phyloP scores from a whole-genome alignment of 2,797 vertebrate species.

The Ciconia nigra region DNA sequence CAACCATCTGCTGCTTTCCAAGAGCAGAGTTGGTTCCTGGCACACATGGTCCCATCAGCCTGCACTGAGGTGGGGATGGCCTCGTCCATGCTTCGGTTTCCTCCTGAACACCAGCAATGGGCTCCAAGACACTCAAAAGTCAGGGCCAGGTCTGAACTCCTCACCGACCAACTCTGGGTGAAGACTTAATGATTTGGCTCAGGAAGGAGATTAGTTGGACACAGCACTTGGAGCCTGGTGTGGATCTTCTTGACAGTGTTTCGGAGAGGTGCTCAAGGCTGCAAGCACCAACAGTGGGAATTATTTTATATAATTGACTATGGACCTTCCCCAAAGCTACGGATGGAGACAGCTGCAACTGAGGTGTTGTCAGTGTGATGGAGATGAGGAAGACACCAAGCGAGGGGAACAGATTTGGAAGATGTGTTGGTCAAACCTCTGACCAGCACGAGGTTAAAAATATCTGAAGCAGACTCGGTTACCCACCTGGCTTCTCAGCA shows the following conservation, averaged over 20 bases:
- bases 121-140: not conserved
- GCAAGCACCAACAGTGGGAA: not conserved
- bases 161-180: rapidly evolving
- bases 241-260: not conserved
- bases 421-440: not conserved
- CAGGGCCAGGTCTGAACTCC: not conserved
- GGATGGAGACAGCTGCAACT: not conserved
- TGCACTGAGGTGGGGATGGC: rapidly evolving
- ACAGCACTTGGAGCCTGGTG: not conserved
- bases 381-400: not conserved
- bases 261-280: not conserved
- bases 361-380: not conserved
- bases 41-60: not conserved
- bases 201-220: not conserved
- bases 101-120: rapidly evolving
- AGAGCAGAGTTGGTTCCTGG: not conserved
- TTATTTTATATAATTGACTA: not conserved
- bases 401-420: not conserved
- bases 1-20: constrained; percentile 43
- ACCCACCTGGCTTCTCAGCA: not conserved
- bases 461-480: not conserved
- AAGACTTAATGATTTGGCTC: rapidly evolving
- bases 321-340: not conserved
- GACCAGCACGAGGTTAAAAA: not conserved
- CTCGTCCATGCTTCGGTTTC: not conserved